Evolutionary conservation across 1,140 invertebrate species (phyloP).

Genomic region (Penaeus indicus): DNA sequence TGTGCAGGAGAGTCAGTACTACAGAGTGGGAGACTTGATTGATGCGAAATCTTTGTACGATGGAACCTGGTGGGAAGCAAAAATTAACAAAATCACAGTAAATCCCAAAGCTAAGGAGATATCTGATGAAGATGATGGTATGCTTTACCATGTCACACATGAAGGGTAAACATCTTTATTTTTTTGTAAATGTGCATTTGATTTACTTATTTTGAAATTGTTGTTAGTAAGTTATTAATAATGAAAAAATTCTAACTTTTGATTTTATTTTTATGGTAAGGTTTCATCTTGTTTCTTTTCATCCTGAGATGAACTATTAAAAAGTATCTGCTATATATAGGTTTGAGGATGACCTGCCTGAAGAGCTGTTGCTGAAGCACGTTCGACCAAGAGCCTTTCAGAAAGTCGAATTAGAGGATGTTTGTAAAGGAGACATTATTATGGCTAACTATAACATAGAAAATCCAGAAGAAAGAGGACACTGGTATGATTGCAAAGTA

Average conservation of each 20-base stretch:
- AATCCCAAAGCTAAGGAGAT: slow-evolving; percentile 39
- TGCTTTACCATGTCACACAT: slow-evolving; percentile 70
- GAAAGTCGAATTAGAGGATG: slow-evolving; percentile 74
- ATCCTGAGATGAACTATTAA: not conserved
- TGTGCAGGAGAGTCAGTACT: slow-evolving; percentile 75
- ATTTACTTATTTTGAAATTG: not conserved
- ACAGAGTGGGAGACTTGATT: slow-evolving; percentile 79
- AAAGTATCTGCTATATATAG: slow-evolving; percentile 64
- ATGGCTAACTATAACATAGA: slow-evolving; percentile 86
- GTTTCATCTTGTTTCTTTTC: slow-evolving; percentile 21
- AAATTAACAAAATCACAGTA: slow-evolving; percentile 70
- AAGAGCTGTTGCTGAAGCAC: slow-evolving; percentile 72
- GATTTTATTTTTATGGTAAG: not conserved
- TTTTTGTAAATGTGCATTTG: slow-evolving; percentile 68
- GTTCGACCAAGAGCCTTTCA: slow-evolving; percentile 79
- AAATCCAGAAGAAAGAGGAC: slow-evolving; percentile 78
- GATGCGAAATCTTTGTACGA: slow-evolving; percentile 76
- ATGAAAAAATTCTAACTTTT: too few relatives aligned
- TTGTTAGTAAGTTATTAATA: too few relatives aligned
- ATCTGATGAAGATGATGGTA: slow-evolving; percentile 69
- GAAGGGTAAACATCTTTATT: slow-evolving; percentile 69
- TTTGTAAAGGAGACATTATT: slow-evolving; percentile 77
- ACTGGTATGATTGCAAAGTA: slow-evolving; percentile 81
- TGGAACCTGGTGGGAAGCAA: slow-evolving; percentile 73
- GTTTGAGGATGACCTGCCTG: slow-evolving; percentile 72